A percentile compares a stretch with the other conserved stretches of the same genome.
These are phyloP conservation scores for Deilephila elpenor DNA, from an alignment of 2,888 invertebrate genomes.

Conservation along the genomic window DNA sequence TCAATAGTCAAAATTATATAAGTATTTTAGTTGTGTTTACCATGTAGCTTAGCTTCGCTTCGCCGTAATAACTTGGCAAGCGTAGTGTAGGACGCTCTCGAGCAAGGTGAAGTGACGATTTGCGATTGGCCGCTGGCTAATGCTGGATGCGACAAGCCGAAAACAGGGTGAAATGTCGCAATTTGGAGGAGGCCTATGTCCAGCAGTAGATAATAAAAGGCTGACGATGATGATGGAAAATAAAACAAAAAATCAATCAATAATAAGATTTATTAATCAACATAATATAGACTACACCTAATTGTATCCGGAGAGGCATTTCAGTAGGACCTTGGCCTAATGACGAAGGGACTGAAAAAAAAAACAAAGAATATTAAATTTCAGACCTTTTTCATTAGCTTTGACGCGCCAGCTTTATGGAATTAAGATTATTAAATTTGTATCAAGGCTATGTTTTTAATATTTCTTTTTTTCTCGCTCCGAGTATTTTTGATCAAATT, in stretches of 20 bases:
- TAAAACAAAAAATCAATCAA: slow-evolving; percentile 6
- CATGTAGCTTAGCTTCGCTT: no score
- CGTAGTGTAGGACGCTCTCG: no score
- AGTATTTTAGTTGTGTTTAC: no score
- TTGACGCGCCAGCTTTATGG: slow-evolving; percentile 31
- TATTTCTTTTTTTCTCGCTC: slow-evolving; percentile 4
- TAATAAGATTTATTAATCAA: slow-evolving; percentile 34
- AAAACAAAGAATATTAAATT: slow-evolving; percentile 34
- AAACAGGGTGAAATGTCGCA: no score
- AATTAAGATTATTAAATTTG: slow-evolving; percentile 32
- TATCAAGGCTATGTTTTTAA: slow-evolving; percentile 25
- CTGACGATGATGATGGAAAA: neutral
- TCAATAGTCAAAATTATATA: no score
- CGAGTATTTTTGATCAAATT: slow-evolving; percentile 12
- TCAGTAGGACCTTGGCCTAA: slow-evolving; percentile 32
- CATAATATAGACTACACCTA: slow-evolving; percentile 38
- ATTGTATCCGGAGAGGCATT: slow-evolving; percentile 2
- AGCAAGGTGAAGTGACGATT: no score
- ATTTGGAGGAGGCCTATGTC: no score
- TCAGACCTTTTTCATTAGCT: slow-evolving; percentile 33
- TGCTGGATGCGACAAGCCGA: no score
- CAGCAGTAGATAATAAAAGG: no score
- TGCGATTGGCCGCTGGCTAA: no score
- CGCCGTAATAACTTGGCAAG: no score
- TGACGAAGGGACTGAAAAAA: slow-evolving; percentile 36